Percentiles rank a stretch among this genome's conserved stretches.
Evolutionary conservation across 64 coral and sea anemone genomes (phyloP).

Genomic region (Catalaphyllia jardinei): DNA sequence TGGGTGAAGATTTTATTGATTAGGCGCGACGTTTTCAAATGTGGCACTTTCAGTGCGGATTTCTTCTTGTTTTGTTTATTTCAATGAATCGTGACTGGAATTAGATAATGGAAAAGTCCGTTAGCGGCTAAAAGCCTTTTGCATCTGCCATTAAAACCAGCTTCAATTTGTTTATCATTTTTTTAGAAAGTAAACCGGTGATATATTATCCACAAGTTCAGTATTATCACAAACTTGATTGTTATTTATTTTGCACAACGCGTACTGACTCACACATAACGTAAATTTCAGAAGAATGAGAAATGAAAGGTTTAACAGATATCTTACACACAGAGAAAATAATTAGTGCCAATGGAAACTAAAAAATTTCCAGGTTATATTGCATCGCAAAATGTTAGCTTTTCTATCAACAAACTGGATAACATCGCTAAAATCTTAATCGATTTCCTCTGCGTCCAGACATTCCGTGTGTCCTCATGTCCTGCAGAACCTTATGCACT

Average conservation of each 20-base stretch:
- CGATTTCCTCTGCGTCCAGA: conserved; percentile 8
- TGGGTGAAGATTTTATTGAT: conserved; percentile 27
- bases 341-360: too few relatives aligned
- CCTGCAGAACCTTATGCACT: not conserved
- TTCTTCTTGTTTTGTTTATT: conserved; percentile 29
- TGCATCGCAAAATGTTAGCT: not conserved
- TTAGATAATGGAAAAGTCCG: conserved; percentile 38
- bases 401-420: conserved; percentile 10
- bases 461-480: conserved; percentile 7
- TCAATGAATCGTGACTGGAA: conserved; percentile 20
- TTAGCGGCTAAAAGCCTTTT: conserved; percentile 44
- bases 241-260: not conserved
- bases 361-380: too few relatives aligned
- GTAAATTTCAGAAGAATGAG: too few relatives aligned
- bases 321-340: too few relatives aligned
- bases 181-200: conserved; percentile 9
- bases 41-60: not conserved
- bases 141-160: conserved; percentile 38
- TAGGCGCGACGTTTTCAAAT: not conserved
- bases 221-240: not conserved
- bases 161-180: conserved; percentile 26
- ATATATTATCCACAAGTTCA: conserved; percentile 1
- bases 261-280: too few relatives aligned
- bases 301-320: too few relatives aligned
- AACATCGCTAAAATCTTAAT: conserved; percentile 33